Evolutionary conservation across 1,140 invertebrate species (phyloP).

Genomic region (Pristionchus pacificus): DNA sequence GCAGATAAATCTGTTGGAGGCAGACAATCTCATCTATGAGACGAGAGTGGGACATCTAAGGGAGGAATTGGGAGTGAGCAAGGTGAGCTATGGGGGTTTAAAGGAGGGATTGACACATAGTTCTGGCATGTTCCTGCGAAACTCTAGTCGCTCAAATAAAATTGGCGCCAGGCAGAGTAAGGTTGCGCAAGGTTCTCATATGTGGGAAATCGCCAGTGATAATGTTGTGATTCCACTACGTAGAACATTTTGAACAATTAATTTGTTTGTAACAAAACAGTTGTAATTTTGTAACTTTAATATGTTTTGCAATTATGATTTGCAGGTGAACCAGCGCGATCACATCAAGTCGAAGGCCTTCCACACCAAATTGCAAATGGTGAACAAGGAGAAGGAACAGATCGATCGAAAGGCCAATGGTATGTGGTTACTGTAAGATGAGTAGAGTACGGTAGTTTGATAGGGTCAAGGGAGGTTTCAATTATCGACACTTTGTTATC

Average conservation of each 20-base stretch:
- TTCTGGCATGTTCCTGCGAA: no score
- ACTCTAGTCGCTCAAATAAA: no score
- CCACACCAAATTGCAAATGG: constrained; percentile 48
- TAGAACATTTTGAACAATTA: background rate
- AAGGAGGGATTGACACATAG: no score
- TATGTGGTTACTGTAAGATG: constrained; percentile 26
- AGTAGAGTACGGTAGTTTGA: background rate
- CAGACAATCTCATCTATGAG: constrained; percentile 53
- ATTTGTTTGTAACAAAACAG: background rate
- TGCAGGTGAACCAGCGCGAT: constrained; percentile 24
- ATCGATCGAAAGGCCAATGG: constrained; percentile 50
- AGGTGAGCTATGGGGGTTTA: no score
- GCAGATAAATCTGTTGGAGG: constrained; percentile 48
- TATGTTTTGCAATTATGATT: no score
- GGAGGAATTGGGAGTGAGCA: constrained; percentile 46
- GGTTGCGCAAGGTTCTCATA: no score
- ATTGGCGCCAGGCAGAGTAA: no score
- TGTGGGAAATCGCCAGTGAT: no score
- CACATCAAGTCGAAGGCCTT: constrained; percentile 51
- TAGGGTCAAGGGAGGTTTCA: no score
- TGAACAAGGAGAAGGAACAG: constrained; percentile 53
- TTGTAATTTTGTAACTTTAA: no score
- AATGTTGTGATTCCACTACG: no score
- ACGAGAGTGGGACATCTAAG: constrained; percentile 51
- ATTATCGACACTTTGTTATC: no score